Conservation (phyloP, 30 jellyfish, hydroid and myxozoan species). For the Phacellophora camtschatica region DNA sequence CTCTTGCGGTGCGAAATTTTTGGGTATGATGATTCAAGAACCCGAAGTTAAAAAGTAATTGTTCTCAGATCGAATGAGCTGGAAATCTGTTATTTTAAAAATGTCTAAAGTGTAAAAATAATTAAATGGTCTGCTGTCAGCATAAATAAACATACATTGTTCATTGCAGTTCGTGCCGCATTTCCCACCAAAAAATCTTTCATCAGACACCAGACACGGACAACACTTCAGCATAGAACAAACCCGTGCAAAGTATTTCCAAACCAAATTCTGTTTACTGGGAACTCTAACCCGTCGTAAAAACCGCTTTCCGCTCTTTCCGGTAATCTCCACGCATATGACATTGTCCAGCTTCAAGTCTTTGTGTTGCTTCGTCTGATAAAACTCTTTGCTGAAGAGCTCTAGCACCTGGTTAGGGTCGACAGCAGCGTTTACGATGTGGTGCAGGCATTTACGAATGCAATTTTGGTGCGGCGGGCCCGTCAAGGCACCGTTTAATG, state of each 20-base stretch:
- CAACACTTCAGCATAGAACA: conserved; percentile 93
- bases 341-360: conserved; percentile 90
- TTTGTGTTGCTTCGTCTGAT: conserved; percentile 93
- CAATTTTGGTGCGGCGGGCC: conserved; percentile 99
- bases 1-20: too few relatives aligned
- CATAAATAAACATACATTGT: conserved; percentile 64
- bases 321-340: conserved; percentile 94
- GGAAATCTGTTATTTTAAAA: too few relatives aligned
- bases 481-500: conserved; percentile 82
- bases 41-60: too few relatives aligned
- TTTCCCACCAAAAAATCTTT: conserved; percentile 85
- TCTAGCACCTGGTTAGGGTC: conserved; percentile 93
- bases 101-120: too few relatives aligned
- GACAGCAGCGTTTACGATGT: conserved; percentile 87
- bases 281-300: conserved; percentile 94
- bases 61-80: too few relatives aligned
- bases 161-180: conserved; percentile 78
- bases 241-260: conserved; percentile 82
- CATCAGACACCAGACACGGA: conserved; percentile 88
- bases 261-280: conserved; percentile 75
- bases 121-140: too few relatives aligned
- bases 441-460: conserved; percentile 89
- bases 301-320: conserved; percentile 93
- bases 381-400: conserved; percentile 94
- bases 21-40: too few relatives aligned